A percentile compares a stretch with the other conserved stretches of the same genome.
Conservation (phyloP, 2,113 vertebrate genomes). For the Cathartes aura region DNA sequence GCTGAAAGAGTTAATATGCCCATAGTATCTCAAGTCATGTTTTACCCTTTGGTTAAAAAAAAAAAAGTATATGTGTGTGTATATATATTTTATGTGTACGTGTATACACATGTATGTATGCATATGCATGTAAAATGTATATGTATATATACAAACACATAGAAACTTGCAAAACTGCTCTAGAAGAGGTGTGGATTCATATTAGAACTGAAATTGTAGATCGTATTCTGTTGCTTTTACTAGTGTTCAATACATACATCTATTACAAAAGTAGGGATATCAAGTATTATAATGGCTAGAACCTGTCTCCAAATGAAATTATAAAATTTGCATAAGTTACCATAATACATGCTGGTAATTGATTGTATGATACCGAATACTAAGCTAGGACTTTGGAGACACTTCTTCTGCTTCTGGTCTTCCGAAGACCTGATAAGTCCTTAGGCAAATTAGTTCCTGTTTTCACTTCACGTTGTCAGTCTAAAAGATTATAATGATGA, state of each 20-base stretch:
- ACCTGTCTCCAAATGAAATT: neutral
- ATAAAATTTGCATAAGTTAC: neutral
- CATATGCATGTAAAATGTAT: accelerated
- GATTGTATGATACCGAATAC: neutral
- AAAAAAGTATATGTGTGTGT: neutral
- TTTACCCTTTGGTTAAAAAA: neutral
- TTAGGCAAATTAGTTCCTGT: neutral
- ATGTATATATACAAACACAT: neutral
- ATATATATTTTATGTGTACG: neutral
- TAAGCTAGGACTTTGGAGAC: neutral
- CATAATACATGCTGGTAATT: neutral
- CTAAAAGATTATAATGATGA: neutral
- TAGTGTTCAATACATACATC: neutral
- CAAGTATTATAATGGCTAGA: accelerated
- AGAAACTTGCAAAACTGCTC: neutral
- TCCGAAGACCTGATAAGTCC: neutral
- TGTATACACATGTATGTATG: neutral
- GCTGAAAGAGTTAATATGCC: neutral
- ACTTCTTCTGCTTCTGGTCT: neutral
- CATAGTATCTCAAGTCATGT: neutral
- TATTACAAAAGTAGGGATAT: neutral
- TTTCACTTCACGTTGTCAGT: neutral
- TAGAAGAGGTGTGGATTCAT: neutral
- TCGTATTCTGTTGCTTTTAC: neutral
- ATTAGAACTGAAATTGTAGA: neutral